Conservation (phyloP, 2,888 invertebrate genomes). For the Cyclophora punctaria region DNA sequence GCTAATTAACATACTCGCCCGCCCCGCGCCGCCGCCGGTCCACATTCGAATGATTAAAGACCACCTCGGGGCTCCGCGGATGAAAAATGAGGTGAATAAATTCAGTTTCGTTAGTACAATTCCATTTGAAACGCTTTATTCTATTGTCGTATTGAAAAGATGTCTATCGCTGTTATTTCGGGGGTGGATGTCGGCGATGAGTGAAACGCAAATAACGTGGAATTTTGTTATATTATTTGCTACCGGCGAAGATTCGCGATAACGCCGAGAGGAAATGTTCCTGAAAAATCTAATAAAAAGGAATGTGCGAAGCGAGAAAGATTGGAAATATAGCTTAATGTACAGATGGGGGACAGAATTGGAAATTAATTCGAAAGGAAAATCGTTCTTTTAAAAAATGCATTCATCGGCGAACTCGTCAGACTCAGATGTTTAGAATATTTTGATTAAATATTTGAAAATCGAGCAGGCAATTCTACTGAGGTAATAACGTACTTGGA, state of each 20-base stretch:
- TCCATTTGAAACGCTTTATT: slow-evolving; percentile 24
- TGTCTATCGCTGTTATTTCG: slow-evolving; percentile 38
- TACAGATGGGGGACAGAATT: slow-evolving; percentile 10
- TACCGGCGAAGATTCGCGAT: slow-evolving; percentile 47
- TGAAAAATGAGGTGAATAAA: slow-evolving; percentile 22
- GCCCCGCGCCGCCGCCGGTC: slow-evolving; percentile 14
- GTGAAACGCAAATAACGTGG: slow-evolving; percentile 50
- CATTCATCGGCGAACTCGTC: neutral
- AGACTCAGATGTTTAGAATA: too few relatives aligned
- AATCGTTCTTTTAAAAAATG: slow-evolving; percentile 1
- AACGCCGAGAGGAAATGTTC: slow-evolving; percentile 31
- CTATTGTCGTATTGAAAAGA: slow-evolving; percentile 43
- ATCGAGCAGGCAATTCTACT: too few relatives aligned
- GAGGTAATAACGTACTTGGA: too few relatives aligned
- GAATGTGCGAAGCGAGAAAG: slow-evolving; percentile 34
- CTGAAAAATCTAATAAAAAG: slow-evolving; percentile 54
- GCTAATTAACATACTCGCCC: slow-evolving; percentile 42
- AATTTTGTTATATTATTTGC: slow-evolving; percentile 59
- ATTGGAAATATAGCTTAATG: slow-evolving; percentile 51
- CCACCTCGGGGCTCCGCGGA: slow-evolving; percentile 21
- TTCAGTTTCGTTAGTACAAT: slow-evolving; percentile 21
- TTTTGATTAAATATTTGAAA: too few relatives aligned
- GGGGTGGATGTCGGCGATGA: slow-evolving; percentile 24
- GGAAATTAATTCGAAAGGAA: slow-evolving; percentile 15
- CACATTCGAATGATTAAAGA: slow-evolving; percentile 34